phyloP scores from a whole-genome alignment of 2,113 vertebrate species.

The Spea bombifrons region DNA sequence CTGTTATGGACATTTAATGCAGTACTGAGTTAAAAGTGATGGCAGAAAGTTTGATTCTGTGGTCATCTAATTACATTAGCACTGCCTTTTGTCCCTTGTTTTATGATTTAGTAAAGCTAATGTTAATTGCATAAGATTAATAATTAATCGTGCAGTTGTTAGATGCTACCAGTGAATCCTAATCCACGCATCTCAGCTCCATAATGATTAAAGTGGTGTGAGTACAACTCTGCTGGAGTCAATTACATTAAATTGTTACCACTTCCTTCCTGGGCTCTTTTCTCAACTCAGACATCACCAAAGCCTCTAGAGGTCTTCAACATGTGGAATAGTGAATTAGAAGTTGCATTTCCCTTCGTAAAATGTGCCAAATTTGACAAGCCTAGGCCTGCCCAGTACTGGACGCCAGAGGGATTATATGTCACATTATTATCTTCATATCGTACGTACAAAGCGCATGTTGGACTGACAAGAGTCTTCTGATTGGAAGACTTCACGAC shows the following conservation, averaged over 20 bases:
- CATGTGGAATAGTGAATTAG: slow-evolving; percentile 12
- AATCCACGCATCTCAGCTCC: background rate
- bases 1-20: no score
- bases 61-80: background rate
- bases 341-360: slow-evolving; percentile 45
- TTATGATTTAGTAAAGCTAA: background rate
- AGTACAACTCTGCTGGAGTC: background rate
- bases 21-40: no score
- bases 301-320: slow-evolving; percentile 45
- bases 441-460: slow-evolving; percentile 29
- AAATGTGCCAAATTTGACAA: slow-evolving; percentile 54
- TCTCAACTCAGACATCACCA: background rate
- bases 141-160: background rate
- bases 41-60: no score
- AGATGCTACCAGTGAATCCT: background rate
- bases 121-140: slow-evolving; percentile 1
- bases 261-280: slow-evolving; percentile 4
- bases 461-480: slow-evolving; percentile 12
- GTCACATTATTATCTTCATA: slow-evolving; percentile 47
- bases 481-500: background rate
- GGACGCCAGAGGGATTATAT: slow-evolving; percentile 44
- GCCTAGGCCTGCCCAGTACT: slow-evolving; percentile 65
- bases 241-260: background rate
- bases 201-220: rapidly evolving
- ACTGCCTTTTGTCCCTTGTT: background rate